Percentiles rank a stretch among this genome's conserved stretches.
phyloP scores from a whole-genome alignment of 2,113 vertebrate species.

The Pomatostomus ruficeps region DNA sequence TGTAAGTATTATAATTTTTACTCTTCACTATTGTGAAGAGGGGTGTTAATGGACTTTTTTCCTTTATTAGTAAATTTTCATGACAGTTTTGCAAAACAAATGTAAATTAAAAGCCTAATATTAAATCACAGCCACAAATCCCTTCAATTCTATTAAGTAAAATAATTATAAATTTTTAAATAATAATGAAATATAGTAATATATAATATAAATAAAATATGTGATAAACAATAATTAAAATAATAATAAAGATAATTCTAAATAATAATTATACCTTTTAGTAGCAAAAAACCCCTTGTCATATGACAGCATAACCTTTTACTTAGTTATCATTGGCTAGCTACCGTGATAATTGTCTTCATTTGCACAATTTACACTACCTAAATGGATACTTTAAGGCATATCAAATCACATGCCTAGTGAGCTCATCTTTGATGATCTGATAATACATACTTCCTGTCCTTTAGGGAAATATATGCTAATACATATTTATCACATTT shows the following conservation, averaged over 20 bases:
- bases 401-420: neutral
- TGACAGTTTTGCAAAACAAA: neutral
- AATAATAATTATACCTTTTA: neutral
- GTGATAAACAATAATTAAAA: neutral
- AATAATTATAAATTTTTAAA: neutral
- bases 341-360: neutral
- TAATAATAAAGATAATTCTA: neutral
- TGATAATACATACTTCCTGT: neutral
- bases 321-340: neutral
- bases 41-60: neutral
- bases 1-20: neutral
- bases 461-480: neutral
- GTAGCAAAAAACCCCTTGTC: neutral
- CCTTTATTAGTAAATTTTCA: neutral
- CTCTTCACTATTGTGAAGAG: neutral
- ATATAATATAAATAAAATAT: neutral
- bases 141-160: neutral
- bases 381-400: neutral
- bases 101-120: neutral
- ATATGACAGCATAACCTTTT: neutral
- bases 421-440: neutral
- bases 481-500: neutral
- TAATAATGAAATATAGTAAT: neutral
- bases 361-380: neutral
- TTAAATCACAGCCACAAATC: neutral